These are phyloP conservation scores for Montipora efflorescens DNA, from an alignment of 64 coral and sea anemone genomes.

Conservation along the genomic window DNA sequence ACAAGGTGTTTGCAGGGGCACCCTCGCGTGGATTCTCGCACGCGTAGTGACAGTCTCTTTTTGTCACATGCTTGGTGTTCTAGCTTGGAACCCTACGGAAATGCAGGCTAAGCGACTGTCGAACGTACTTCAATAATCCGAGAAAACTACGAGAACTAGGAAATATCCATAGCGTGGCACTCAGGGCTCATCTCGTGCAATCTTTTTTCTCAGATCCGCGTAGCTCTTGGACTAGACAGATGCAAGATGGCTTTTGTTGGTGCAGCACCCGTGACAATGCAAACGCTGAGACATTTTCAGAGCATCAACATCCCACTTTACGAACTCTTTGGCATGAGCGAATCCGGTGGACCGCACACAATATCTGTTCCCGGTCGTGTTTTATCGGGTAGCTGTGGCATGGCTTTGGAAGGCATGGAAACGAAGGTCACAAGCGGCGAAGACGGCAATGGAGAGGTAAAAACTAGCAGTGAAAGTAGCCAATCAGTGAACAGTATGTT, in stretches of 20 bases:
- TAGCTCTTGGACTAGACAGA: conserved; percentile 87
- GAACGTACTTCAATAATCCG: no score
- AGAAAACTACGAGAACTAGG: no score
- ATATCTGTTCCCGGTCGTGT: conserved; percentile 74
- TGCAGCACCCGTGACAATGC: conserved; percentile 95
- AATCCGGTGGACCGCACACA: conserved; percentile 87
- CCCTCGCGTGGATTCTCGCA: no score
- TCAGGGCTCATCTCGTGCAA: no score
- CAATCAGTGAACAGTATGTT: no score
- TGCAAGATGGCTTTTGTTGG: conserved; percentile 78
- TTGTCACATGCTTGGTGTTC: no score
- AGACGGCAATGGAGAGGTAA: conserved; percentile 92
- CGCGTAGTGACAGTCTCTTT: no score
- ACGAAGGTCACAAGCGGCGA: conserved; percentile 81
- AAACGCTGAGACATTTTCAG: conserved; percentile 92
- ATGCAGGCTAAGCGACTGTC: no score
- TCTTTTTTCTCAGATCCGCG: conserved; percentile 67
- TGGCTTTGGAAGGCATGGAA: conserved; percentile 60
- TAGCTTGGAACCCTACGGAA: no score
- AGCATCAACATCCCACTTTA: conserved; percentile 94
- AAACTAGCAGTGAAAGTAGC: not conserved
- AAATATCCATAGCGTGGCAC: no score
- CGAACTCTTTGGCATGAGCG: conserved; percentile 98
- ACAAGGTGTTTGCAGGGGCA: no score
- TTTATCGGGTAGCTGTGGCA: conserved; percentile 78